These are phyloP conservation scores for Mellivora capensis DNA, from an alignment of 2,113 vertebrate species.

Conservation along the genomic window DNA sequence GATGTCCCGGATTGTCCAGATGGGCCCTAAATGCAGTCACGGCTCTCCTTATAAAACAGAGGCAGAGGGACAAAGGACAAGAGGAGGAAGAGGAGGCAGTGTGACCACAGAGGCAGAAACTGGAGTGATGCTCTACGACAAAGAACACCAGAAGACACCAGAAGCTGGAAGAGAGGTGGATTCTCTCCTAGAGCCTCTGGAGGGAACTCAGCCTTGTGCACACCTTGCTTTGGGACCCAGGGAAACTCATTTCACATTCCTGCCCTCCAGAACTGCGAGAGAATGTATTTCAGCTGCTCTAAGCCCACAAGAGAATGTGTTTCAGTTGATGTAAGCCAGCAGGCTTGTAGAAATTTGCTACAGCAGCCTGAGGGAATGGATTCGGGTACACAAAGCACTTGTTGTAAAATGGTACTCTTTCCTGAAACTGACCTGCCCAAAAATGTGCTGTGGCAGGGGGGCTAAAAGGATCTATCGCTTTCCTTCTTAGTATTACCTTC, in stretches of 20 bases:
- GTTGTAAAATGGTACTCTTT: background rate
- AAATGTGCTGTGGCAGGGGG: background rate
- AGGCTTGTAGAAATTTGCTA: background rate
- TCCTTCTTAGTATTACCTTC: background rate
- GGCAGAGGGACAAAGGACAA: background rate
- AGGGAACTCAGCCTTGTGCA: background rate
- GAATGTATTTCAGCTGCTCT: background rate
- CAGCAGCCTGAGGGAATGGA: background rate
- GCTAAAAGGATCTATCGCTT: background rate
- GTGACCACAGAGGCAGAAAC: background rate
- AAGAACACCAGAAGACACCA: fast-evolving
- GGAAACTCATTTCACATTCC: background rate
- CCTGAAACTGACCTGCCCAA: background rate
- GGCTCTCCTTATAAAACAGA: background rate
- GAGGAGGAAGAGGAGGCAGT: background rate
- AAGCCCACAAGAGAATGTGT: background rate
- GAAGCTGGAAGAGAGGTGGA: background rate
- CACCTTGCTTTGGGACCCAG: background rate
- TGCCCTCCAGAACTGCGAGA: background rate
- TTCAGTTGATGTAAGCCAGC: background rate
- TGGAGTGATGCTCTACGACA: fast-evolving
- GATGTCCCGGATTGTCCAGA: background rate
- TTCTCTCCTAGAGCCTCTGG: fast-evolving
- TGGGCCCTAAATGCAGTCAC: background rate
- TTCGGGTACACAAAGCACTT: no score